Evolutionary conservation across 2,113 vertebrate genomes (phyloP).

Genomic region (Protobothrops flavoviridis): DNA sequence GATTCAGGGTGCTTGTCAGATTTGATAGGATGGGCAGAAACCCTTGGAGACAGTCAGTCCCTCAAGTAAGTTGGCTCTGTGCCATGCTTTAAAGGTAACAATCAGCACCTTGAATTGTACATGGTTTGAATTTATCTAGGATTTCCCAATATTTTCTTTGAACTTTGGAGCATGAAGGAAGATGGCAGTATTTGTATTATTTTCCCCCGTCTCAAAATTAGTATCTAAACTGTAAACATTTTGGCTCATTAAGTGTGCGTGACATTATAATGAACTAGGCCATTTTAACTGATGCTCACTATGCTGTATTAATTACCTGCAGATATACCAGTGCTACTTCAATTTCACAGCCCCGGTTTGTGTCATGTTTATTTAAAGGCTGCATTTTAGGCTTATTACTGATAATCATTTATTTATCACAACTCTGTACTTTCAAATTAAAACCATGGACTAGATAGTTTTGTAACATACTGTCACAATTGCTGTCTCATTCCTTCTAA

Average conservation of each 20-base stretch:
- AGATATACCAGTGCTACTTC: slow-evolving; percentile 27
- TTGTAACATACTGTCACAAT: neutral
- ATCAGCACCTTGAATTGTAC: neutral
- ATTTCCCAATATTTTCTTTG: neutral
- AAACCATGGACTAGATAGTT: neutral
- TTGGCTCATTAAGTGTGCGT: slow-evolving; percentile 13
- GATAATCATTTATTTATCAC: slow-evolving; percentile 37
- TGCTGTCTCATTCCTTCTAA: neutral
- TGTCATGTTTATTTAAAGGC: slow-evolving; percentile 30
- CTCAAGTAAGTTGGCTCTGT: neutral
- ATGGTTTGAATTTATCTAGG: neutral
- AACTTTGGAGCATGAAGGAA: neutral
- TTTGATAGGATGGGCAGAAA: neutral
- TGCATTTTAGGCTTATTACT: slow-evolving; percentile 28
- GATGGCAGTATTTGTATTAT: neutral
- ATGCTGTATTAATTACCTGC: slow-evolving; percentile 42
- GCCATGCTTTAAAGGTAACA: neutral
- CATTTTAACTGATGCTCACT: slow-evolving; percentile 35
- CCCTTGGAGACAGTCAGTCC: neutral
- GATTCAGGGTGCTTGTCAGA: neutral
- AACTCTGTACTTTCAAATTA: neutral
- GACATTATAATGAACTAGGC: slow-evolving; percentile 20
- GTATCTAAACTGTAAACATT: slow-evolving; percentile 27
- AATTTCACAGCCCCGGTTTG: slow-evolving; percentile 42
- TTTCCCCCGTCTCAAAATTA: neutral